A percentile compares a stretch with the other conserved stretches of the same genome.
Evolutionary conservation across 2,797 vertebrate genomes (phyloP).

Genomic region (Tolypeutes matacus): DNA sequence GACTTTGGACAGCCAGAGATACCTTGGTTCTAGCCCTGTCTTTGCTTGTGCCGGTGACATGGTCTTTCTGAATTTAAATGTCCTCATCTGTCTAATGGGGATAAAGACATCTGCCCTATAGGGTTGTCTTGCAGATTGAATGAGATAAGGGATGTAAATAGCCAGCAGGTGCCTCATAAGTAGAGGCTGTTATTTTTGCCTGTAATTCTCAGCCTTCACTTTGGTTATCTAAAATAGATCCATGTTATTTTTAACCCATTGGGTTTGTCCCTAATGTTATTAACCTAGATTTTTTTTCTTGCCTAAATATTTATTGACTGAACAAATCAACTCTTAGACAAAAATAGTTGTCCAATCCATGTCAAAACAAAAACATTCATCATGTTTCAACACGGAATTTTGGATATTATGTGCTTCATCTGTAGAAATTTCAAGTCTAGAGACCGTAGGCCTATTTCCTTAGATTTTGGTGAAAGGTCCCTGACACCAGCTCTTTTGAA

Average conservation of each 20-base stretch:
- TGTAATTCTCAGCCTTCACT: conserved; percentile 11
- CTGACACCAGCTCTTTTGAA: background rate
- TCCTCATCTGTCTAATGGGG: background rate
- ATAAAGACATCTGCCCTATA: background rate
- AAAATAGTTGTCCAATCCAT: background rate
- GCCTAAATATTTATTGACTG: conserved; percentile 40
- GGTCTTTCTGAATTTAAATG: background rate
- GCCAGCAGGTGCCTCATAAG: background rate
- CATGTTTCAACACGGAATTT: background rate
- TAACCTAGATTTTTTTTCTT: conserved; percentile 57
- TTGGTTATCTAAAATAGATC: conserved; percentile 49
- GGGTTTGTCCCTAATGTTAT: conserved; percentile 37
- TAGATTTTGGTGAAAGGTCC: background rate
- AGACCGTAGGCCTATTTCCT: background rate
- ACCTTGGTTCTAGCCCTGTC: background rate
- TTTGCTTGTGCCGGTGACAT: background rate
- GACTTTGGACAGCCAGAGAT: conserved; percentile 5
- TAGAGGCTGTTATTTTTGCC: background rate
- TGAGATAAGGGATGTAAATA: background rate
- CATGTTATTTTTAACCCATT: conserved; percentile 60
- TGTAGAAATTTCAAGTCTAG: conserved; percentile 3
- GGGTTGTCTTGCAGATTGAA: background rate
- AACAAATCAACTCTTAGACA: conserved; percentile 42
- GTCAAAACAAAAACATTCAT: background rate
- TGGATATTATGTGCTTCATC: background rate